Evolutionary conservation across 2,888 invertebrate species (phyloP).

Genomic region (Ephialtes manifestator): DNA sequence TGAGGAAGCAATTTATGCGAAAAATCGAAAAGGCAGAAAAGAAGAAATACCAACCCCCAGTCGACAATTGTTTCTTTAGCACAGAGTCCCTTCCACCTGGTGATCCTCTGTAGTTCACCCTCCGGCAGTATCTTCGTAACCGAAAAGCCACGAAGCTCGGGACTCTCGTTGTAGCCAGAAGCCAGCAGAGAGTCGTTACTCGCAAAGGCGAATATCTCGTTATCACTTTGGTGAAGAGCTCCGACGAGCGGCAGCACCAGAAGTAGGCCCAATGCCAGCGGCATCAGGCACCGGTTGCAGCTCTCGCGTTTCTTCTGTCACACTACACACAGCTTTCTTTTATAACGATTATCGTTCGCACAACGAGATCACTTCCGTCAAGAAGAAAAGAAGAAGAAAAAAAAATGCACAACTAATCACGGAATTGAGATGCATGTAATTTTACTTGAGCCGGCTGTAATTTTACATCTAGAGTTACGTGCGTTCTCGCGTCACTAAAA

Average conservation of each 20-base stretch:
- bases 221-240: conserved; percentile 72
- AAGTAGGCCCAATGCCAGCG: conserved; percentile 76
- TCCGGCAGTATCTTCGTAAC: conserved; percentile 90
- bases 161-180: conserved; percentile 22
- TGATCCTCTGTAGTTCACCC: conserved; percentile 89
- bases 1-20: no score
- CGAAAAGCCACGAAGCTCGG: conserved; percentile 87
- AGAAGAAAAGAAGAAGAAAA: conserved; percentile 19
- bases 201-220: conserved; percentile 57
- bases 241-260: conserved; percentile 76
- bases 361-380: conserved; percentile 50
- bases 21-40: not conserved
- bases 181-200: conserved; percentile 22
- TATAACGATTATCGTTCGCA: conserved; percentile 34
- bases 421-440: conserved; percentile 27
- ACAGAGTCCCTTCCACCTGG: conserved; percentile 80
- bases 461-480: conserved; percentile 10
- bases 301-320: conserved; percentile 68
- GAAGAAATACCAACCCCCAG: conserved; percentile 80
- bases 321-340: conserved; percentile 44
- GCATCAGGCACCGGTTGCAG: conserved; percentile 76
- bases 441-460: not conserved
- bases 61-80: conserved; percentile 81
- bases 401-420: not conserved
- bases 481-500: conserved; percentile 52